A percentile compares a stretch with the other conserved stretches of the same genome.
These are phyloP conservation scores for Hypena proboscidalis DNA, from an alignment of 2,888 invertebrate species.

Conservation along the genomic window DNA sequence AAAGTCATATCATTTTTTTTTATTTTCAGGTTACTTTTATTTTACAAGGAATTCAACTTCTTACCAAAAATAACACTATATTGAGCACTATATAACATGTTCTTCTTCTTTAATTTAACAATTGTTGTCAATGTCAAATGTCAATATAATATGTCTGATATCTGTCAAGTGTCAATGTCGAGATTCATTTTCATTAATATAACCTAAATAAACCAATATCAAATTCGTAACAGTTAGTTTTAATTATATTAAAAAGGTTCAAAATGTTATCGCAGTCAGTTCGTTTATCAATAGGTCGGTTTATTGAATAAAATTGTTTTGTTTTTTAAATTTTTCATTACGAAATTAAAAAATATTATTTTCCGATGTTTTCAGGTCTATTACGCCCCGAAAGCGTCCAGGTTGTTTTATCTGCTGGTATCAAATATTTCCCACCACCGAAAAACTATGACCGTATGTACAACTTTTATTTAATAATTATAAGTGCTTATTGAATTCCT, in stretches of 20 bases:
- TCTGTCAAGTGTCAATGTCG: no score
- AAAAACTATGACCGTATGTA: constrained; percentile 88
- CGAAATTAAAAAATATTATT: no score
- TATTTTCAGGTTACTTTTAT: no score
- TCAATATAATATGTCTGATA: no score
- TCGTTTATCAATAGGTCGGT: constrained; percentile 44
- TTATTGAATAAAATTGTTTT: not conserved
- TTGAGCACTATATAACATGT: no score
- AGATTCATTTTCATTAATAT: no score
- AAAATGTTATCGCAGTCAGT: constrained; percentile 42
- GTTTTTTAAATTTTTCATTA: not conserved
- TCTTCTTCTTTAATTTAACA: no score
- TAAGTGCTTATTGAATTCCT: not conserved
- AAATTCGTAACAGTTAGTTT: not conserved
- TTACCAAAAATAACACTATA: no score
- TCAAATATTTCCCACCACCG: constrained; percentile 90
- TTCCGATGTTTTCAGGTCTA: constrained; percentile 53
- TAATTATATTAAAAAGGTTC: not conserved
- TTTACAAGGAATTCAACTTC: no score
- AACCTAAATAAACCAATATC: not conserved
- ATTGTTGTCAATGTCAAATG: no score
- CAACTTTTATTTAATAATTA: not conserved
- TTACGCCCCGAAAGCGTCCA: constrained; percentile 61
- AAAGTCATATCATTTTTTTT: no score
- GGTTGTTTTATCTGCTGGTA: constrained; percentile 70